These are phyloP conservation scores for Bufo gargarizans DNA, from an alignment of 2,113 vertebrate genomes.

Conservation along the genomic window DNA sequence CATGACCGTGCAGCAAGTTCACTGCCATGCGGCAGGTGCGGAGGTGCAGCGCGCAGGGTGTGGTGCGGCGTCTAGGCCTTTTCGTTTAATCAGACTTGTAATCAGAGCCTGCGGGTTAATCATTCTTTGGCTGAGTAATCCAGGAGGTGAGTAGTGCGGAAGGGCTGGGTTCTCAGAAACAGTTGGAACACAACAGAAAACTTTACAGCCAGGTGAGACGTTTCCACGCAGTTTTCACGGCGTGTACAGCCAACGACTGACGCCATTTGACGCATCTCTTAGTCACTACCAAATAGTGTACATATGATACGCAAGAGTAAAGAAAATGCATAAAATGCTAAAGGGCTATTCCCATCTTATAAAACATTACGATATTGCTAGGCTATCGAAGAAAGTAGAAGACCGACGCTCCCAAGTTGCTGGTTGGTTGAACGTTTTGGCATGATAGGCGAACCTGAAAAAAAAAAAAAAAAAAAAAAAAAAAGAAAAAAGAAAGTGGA, in stretches of 20 bases:
- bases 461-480: too few species aligned
- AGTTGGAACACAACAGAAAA: not conserved
- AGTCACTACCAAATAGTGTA: not conserved
- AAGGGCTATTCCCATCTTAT: not conserved
- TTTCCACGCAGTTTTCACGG: not conserved
- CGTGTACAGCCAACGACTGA: not conserved
- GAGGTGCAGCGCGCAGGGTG: conserved; percentile 19
- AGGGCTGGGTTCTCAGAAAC: conserved; percentile 61
- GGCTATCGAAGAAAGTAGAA: too few species aligned
- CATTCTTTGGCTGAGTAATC: conserved; percentile 62
- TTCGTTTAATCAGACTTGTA: conserved; percentile 45
- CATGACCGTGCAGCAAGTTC: not conserved
- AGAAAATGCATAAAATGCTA: not conserved
- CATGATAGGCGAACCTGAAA: too few species aligned
- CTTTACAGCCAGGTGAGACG: not conserved
- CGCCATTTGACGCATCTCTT: not conserved
- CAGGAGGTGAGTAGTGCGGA: conserved; percentile 56
- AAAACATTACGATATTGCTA: not conserved
- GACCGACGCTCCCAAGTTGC: too few species aligned
- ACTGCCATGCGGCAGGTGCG: conserved; percentile 21
- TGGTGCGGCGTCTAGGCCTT: conserved; percentile 6
- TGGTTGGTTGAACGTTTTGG: too few species aligned
- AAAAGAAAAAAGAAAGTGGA: too few species aligned
- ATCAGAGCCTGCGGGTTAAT: conserved; percentile 62
- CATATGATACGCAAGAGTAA: not conserved